These are phyloP conservation scores for Drosophila punjabiensis DNA, from an alignment of 1,140 invertebrate species.

Conservation along the genomic window DNA sequence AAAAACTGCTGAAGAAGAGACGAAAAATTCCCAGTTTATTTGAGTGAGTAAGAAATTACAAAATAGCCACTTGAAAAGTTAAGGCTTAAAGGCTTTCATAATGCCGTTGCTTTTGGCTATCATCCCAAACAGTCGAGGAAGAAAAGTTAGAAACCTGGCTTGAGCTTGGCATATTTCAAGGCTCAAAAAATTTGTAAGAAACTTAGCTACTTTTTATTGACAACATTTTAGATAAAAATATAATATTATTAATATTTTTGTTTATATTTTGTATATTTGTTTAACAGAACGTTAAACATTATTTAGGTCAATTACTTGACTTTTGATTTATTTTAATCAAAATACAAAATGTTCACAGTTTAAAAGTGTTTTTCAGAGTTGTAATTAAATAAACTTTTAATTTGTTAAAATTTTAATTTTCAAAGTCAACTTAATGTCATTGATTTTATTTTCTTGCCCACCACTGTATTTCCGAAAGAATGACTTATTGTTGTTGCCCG, in stretches of 20 bases:
- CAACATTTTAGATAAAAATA: too few relatives aligned
- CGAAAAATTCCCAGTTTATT: constrained; percentile 59
- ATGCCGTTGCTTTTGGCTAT: constrained; percentile 34
- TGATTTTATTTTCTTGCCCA: not conserved
- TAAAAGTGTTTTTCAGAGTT: too few relatives aligned
- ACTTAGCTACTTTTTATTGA: too few relatives aligned
- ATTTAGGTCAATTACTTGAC: too few relatives aligned
- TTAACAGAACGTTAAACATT: too few relatives aligned
- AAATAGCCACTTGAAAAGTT: constrained; percentile 59
- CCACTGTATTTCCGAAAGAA: constrained; percentile 41
- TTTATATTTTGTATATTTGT: too few relatives aligned
- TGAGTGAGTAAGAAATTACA: constrained; percentile 72
- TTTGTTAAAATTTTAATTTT: not conserved
- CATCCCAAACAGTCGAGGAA: constrained; percentile 5
- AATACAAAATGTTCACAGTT: too few relatives aligned
- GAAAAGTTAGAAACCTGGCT: not conserved
- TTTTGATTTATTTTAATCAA: too few relatives aligned
- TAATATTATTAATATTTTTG: too few relatives aligned
- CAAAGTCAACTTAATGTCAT: not conserved
- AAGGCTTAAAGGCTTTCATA: constrained; percentile 59
- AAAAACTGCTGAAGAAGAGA: constrained; percentile 24
- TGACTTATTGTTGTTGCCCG: constrained; percentile 44
- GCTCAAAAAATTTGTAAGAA: too few relatives aligned
- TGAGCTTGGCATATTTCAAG: not conserved
- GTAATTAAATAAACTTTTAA: not conserved